Evolutionary conservation across 2,797 vertebrate species (phyloP).

Genomic region (Sebastes glaucus): DNA sequence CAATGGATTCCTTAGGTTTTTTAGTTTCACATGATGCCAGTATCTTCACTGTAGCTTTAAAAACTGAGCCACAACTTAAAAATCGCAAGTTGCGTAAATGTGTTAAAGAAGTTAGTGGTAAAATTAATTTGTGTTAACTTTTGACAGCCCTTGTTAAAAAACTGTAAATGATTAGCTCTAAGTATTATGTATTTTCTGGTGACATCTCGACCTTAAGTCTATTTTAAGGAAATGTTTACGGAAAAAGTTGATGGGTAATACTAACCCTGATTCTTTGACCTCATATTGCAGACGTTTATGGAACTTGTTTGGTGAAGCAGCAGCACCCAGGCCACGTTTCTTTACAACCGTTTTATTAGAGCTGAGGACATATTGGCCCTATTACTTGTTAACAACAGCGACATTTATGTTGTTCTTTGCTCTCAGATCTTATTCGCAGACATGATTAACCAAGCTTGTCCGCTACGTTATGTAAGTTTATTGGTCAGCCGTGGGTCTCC

Average conservation of each 20-base stretch:
- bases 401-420: not conserved
- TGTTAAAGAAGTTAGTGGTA: no score
- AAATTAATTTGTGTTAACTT: no score
- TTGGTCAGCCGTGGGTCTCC: slow-evolving; percentile 14
- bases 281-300: slow-evolving; percentile 27
- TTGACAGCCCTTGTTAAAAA: no score
- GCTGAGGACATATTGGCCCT: not conserved
- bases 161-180: not conserved
- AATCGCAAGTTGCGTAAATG: no score
- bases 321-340: no score
- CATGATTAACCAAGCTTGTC: slow-evolving; percentile 33
- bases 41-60: no score
- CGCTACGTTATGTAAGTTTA: slow-evolving; percentile 40
- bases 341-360: slow-evolving; percentile 35
- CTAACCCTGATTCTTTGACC: slow-evolving; percentile 2
- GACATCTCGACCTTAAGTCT: not conserved
- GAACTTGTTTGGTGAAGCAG: not conserved
- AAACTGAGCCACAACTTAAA: no score
- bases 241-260: not conserved
- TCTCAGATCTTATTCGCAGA: slow-evolving; percentile 31
- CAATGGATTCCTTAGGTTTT: no score
- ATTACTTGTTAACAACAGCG: not conserved
- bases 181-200: not conserved
- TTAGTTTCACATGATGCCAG: no score
- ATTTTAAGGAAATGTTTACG: not conserved